phyloP scores from a whole-genome alignment of 2,888 invertebrate genomes.

The Zelleria hepariella region DNA sequence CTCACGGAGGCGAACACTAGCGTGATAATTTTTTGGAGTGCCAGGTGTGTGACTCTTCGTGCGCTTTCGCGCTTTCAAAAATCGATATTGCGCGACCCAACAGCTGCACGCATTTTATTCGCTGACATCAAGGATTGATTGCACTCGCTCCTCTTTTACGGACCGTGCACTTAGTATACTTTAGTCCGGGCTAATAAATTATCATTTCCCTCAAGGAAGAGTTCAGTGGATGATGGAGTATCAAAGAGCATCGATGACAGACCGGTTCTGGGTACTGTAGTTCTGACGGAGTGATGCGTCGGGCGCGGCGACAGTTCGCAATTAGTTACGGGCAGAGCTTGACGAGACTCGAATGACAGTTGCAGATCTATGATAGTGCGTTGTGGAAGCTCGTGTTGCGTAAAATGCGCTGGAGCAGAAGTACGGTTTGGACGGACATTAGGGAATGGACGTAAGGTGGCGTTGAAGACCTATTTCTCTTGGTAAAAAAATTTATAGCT shows the following conservation, averaged over 20 bases:
- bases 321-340: constrained; percentile 11
- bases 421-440: too few species aligned
- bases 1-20: too few species aligned
- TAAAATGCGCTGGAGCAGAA: not conserved
- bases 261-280: too few species aligned
- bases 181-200: not conserved
- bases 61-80: too few species aligned
- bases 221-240: not conserved
- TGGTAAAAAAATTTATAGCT: too few species aligned
- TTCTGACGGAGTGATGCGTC: constrained; percentile 11
- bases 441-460: too few species aligned
- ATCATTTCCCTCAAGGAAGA: not conserved
- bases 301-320: constrained; percentile 10
- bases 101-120: too few species aligned
- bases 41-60: too few species aligned
- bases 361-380: constrained; percentile 4
- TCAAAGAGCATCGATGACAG: constrained; percentile 10
- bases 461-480: too few species aligned
- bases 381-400: not conserved
- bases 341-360: not conserved
- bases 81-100: too few species aligned
- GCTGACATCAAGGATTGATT: not conserved
- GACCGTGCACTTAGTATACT: not conserved
- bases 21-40: too few species aligned
- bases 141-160: not conserved